Base-by-base conservation (phyloP, 1,140 invertebrate genomes). In the Pogonus chalceus region DNA sequence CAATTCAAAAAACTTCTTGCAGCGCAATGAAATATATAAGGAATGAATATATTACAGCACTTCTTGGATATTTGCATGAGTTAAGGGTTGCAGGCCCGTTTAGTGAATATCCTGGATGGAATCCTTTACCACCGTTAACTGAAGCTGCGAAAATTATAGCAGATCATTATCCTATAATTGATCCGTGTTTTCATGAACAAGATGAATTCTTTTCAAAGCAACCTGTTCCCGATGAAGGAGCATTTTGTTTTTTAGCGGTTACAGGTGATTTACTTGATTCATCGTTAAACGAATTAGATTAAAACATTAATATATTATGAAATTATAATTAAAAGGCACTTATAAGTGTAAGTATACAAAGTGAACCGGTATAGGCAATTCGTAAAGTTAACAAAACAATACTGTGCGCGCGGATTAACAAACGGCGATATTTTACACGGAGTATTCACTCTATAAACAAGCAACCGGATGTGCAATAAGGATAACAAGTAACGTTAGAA, bases 231-330 rank as follows among this genome's bases (percentile, higher is more conserved):
- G 65, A 70, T 24, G 70, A 73, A 35, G 74, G 74, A 3, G 74
- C 73, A 4, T 74, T 75, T 56, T 75, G 73, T 59, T 76, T 73
- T 51, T 68, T 76, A 24, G 73, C 73, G 4, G 58, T 75, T 7
- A 75, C 69, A 22, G 74, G 74, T 18, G 70, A 75, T 57, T 58
- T 71, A 47, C 52, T 69, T 16, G 52, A 57, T 10, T 59, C 56
- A 26, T 59, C 49, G 47, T 61, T 64, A 16, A 9, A 43, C 4
- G 9, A 43, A 43, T 18, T 43, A 16, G 37, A 43, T 18, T 43
- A 43, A 43, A 43, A 43, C n/a, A n/a, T n/a, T n/a, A n/a, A n/a
- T n/a, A n/a, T n/a, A n/a, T n/a, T n/a, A n/a, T n/a, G n/a, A n/a
- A n/a, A n/a, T n/a, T n/a, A n/a, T n/a, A n/a, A n/a, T n/a, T n/a